A percentile compares a stretch with the other conserved stretches of the same genome.
These are phyloP conservation scores for Spinibarbus caldwelli DNA, from an alignment of 2,797 vertebrate species.

Conservation along the genomic window DNA sequence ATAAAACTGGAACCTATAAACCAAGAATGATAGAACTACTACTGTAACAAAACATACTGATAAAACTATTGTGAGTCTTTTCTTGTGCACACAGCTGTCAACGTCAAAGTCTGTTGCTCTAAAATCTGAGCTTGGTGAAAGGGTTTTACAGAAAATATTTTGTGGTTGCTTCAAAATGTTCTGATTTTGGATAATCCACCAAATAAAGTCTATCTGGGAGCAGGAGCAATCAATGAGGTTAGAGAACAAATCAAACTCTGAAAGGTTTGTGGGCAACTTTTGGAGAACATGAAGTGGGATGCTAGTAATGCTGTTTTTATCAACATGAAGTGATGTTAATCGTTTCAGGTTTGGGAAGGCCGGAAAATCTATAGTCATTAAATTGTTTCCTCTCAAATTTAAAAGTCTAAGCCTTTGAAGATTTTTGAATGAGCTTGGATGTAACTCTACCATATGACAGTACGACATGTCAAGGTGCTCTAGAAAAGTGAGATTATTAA, in stretches of 20 bases:
- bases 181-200: constrained; percentile 72
- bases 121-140: constrained; percentile 27
- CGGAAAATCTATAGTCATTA: constrained; percentile 50
- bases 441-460: constrained; percentile 63
- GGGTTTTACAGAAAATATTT: constrained; percentile 67
- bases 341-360: constrained; percentile 47
- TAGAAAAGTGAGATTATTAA: constrained; percentile 49
- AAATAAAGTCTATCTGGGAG: constrained; percentile 68
- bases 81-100: constrained; percentile 55
- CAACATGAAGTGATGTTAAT: constrained; percentile 33
- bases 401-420: constrained; percentile 46
- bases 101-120: constrained; percentile 44
- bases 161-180: constrained; percentile 62
- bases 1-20: constrained; percentile 56
- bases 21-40: constrained; percentile 21
- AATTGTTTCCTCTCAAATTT: constrained; percentile 48
- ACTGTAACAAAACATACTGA: constrained; percentile 23
- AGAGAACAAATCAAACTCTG: constrained; percentile 62
- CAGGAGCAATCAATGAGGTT: constrained; percentile 67
- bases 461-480: constrained; percentile 73
- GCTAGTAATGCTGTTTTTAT: constrained; percentile 48
- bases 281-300: constrained; percentile 39
- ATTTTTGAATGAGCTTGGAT: constrained; percentile 44
- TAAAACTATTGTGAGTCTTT: constrained; percentile 22
- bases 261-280: constrained; percentile 56